Conservation (phyloP, 2,113 vertebrate species). For the Bostrychus sinensis region DNA sequence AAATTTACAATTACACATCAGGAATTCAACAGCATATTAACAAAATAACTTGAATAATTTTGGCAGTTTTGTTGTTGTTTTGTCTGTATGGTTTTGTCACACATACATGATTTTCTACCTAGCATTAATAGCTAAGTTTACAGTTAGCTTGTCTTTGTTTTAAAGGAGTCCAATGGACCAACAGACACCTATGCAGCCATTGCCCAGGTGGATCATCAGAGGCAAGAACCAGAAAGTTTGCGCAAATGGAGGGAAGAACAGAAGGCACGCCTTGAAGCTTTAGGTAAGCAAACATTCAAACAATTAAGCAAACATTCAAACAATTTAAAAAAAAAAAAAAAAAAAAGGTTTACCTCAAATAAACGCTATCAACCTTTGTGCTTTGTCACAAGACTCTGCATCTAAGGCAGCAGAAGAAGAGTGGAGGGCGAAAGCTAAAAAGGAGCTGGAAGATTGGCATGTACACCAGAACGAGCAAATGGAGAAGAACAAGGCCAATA, state of each 20-base stretch:
- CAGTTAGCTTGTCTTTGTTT: constrained; percentile 11
- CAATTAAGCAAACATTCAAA: no score
- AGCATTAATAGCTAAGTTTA: neutral
- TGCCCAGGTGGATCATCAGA: constrained; percentile 89
- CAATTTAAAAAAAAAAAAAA: no score
- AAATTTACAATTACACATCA: constrained; percentile 44
- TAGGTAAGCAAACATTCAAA: constrained; percentile 80
- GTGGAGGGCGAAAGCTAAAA: constrained; percentile 95
- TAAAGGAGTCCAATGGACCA: constrained; percentile 88
- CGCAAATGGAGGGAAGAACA: constrained; percentile 98
- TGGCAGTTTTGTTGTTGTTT: neutral
- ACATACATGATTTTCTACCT: neutral
- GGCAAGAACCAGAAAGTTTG: constrained; percentile 96
- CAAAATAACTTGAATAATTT: neutral
- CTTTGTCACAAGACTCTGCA: constrained; percentile 81
- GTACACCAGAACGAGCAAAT: constrained; percentile 94
- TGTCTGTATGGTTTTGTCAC: neutral
- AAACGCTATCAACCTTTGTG: constrained; percentile 1
- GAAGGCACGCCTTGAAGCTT: constrained; percentile 88
- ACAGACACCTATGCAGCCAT: constrained; percentile 91
- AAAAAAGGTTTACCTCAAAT: neutral
- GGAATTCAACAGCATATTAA: neutral
- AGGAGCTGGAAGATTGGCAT: constrained; percentile 97
- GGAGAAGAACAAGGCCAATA: constrained; percentile 96
- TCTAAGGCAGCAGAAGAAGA: constrained; percentile 92